Evolutionary conservation across 2,888 invertebrate genomes (phyloP), one percentile per base, ranked within the genome.

Genomic region (Drosophila planitibia): DNA sequence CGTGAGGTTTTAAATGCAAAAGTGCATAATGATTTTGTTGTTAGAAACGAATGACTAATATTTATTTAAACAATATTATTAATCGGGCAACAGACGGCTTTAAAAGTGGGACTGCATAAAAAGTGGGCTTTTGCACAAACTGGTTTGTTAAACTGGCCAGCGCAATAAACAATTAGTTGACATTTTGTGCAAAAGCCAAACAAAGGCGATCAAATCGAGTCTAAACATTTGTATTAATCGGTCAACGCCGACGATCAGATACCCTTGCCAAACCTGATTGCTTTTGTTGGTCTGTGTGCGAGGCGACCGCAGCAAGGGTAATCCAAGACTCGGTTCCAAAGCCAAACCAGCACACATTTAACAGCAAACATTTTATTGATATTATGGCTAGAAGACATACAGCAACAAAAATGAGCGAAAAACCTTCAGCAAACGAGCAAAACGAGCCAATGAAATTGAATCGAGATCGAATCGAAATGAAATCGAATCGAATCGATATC

Each of bases 341-440:
- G 81, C 25, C 68, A 35, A 69, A 33, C 52, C 33, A 41, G 14
- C 58, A 57, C 49, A 58, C 62, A 25, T 4, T 16, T 16, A 16
- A 47, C 16, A 22, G 9, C 47, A 9, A 47, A 47, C 25, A 25
- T 66, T 67, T 66, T 49, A 65, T 66, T 70, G 55, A 55, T 55
- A 67, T 49, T 35, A 72, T 12, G 28, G 5, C 51, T 44, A 52
- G 52, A 37, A 57, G 32, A 59, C 12, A 39, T 10, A 51, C 33
- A 37, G 55, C 52, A 41, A 53, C 28, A 25, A 37, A 28, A n/a
- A 30, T 3, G 2, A 35, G 19, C 5, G 19, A 22, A 59, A 60
- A 77, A 69, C 81, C 79, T 79, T 79, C 79, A 47, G 52, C 58
- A 66, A 81, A 73, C 79, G 39, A 44, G 77, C 70, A 76, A 68